Percentiles rank a stretch among this genome's conserved stretches.
Evolutionary conservation across 2,113 vertebrate genomes (phyloP).

Genomic region (Prinia subflava): DNA sequence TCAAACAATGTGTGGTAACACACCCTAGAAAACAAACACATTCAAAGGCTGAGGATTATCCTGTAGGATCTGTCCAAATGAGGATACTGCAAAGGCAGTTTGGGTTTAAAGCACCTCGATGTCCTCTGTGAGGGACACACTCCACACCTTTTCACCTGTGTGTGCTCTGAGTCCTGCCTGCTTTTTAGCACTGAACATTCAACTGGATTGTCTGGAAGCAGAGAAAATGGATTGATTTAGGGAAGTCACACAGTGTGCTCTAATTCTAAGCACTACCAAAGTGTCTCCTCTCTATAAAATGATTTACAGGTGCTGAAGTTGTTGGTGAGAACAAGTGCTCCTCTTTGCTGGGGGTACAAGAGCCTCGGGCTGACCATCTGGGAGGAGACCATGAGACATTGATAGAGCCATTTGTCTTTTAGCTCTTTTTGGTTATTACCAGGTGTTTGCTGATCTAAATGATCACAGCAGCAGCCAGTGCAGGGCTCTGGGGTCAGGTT

Average conservation of each 20-base stretch:
- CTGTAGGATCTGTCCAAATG: not conserved
- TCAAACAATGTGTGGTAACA: not conserved
- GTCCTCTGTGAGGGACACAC: not conserved
- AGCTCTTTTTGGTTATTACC: not conserved
- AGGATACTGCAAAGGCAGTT: not conserved
- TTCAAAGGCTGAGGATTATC: not conserved
- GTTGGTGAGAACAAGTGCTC: not conserved
- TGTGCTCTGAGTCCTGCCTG: not conserved
- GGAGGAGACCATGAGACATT: not conserved
- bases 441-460: not conserved
- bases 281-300: not conserved
- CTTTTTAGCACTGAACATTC: not conserved
- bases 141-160: fast-evolving
- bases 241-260: not conserved
- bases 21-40: not conserved
- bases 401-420: not conserved
- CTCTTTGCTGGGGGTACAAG: not conserved
- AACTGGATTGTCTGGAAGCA: not conserved
- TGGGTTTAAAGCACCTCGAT: not conserved
- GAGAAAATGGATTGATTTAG: not conserved
- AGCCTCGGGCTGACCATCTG: not conserved
- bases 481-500: not conserved
- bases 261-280: not conserved
- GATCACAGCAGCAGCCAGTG: not conserved
- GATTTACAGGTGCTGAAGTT: not conserved